Conservation (phyloP, 2,797 vertebrate species). For the Anomalospiza imberbis region DNA sequence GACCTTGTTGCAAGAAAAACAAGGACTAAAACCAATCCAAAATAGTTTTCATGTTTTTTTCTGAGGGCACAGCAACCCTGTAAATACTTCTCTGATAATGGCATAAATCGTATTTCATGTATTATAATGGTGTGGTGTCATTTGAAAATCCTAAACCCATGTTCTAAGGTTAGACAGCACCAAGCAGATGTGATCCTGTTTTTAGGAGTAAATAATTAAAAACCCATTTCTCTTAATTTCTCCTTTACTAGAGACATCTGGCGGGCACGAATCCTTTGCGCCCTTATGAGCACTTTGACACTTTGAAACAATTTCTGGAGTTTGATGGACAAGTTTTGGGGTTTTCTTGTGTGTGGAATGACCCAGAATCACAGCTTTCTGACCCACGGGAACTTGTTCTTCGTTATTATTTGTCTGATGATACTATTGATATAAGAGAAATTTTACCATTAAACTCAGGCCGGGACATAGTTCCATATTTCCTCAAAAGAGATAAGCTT, state of each 20-base stretch:
- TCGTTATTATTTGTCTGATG: slow-evolving; percentile 87
- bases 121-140: background rate
- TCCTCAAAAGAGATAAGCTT: slow-evolving; percentile 84
- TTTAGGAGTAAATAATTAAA: background rate
- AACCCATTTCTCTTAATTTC: background rate
- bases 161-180: background rate
- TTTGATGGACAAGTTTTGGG: slow-evolving; percentile 83
- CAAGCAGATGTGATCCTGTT: background rate
- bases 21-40: background rate
- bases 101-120: background rate
- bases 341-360: slow-evolving; percentile 89
- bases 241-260: slow-evolving; percentile 68
- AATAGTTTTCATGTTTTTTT: background rate
- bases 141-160: background rate
- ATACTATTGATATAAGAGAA: slow-evolving; percentile 88
- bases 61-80: background rate
- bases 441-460: slow-evolving; percentile 79
- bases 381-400: slow-evolving; percentile 80
- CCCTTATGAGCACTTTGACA: slow-evolving; percentile 83
- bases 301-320: slow-evolving; percentile 85
- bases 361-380: slow-evolving; percentile 70
- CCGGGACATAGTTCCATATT: slow-evolving; percentile 73
- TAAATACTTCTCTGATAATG: background rate
- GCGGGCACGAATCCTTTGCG: slow-evolving; percentile 76
- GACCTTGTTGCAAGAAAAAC: background rate